A percentile compares a stretch with the other conserved stretches of the same genome.
Evolutionary conservation across 1,140 invertebrate species (phyloP).

Genomic region (Drosophila ogumai): DNA sequence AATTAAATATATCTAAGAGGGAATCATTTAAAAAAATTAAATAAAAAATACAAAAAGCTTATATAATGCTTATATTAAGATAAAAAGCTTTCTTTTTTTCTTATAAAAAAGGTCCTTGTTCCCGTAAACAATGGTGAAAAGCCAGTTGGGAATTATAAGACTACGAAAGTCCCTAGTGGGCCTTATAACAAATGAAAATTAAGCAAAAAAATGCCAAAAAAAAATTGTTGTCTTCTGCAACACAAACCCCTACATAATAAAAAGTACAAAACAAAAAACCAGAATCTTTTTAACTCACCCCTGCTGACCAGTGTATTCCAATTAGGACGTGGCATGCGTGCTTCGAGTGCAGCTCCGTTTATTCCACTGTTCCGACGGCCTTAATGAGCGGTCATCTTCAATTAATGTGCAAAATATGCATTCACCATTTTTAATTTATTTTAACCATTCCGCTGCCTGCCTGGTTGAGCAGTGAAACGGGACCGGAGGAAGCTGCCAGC

Average conservation of each 20-base stretch:
- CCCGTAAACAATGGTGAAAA: no score
- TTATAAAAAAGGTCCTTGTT: background rate
- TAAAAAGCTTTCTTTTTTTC: no score
- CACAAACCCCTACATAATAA: background rate
- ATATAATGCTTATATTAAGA: no score
- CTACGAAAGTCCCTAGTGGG: background rate
- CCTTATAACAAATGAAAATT: no score
- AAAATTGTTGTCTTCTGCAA: no score
- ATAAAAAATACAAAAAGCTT: no score
- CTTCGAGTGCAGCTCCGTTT: conserved; percentile 52
- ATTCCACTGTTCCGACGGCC: conserved; percentile 50
- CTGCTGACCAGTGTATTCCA: conserved; percentile 40
- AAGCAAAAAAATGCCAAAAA: no score
- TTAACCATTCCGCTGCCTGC: conserved; percentile 18
- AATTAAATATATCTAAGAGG: no score
- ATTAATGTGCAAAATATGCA: conserved; percentile 66
- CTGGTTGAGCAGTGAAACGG: conserved; percentile 1
- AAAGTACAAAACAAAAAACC: no score
- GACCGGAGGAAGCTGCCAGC: background rate
- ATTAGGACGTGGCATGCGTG: conserved; percentile 55
- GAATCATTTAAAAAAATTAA: no score
- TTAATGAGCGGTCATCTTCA: conserved; percentile 66
- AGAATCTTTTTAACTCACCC: fast-evolving
- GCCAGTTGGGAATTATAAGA: background rate
- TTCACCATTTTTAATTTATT: conserved; percentile 59